Evolutionary conservation across 2,888 invertebrate species (phyloP).

Genomic region (Caenorhabditis parvicauda): DNA sequence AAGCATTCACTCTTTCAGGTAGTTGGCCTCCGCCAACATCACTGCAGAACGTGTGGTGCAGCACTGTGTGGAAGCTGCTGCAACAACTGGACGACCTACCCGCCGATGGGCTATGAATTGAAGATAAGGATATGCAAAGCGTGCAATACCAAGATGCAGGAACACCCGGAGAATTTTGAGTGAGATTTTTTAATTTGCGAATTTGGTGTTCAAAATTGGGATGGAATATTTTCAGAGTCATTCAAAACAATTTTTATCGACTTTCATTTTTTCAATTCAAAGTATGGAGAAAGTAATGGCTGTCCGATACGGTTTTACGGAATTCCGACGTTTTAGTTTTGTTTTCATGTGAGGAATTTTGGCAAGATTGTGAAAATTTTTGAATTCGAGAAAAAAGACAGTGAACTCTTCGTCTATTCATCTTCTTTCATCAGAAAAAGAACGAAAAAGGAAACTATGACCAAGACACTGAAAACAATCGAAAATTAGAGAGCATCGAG

Average conservation of each 20-base stretch:
- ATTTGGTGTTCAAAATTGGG: background rate
- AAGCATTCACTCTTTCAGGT: slow-evolving; percentile 34
- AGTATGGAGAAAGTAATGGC: background rate
- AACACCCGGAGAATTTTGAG: slow-evolving; percentile 56
- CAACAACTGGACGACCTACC: slow-evolving; percentile 81
- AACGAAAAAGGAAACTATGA: too few relatives aligned
- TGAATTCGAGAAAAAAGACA: too few relatives aligned
- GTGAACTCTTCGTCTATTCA: too few relatives aligned
- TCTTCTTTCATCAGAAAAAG: background rate
- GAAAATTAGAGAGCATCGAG: too few relatives aligned
- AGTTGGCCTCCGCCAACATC: slow-evolving; percentile 66
- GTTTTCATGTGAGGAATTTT: too few relatives aligned
- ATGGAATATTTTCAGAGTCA: too few relatives aligned
- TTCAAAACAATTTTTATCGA: too few relatives aligned
- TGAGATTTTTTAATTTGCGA: slow-evolving; percentile 15
- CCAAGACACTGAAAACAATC: background rate
- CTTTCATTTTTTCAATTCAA: background rate
- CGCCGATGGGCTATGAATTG: slow-evolving; percentile 95
- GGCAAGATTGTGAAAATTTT: too few relatives aligned
- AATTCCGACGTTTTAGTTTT: too few relatives aligned
- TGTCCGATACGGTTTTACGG: background rate
- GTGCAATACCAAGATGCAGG: slow-evolving; percentile 70
- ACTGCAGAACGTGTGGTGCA: slow-evolving; percentile 78
- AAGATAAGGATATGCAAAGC: slow-evolving; percentile 91
- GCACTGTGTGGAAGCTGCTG: slow-evolving; percentile 93